phyloP scores from a whole-genome alignment of 1,140 invertebrate species.

The Myzus persicae region DNA sequence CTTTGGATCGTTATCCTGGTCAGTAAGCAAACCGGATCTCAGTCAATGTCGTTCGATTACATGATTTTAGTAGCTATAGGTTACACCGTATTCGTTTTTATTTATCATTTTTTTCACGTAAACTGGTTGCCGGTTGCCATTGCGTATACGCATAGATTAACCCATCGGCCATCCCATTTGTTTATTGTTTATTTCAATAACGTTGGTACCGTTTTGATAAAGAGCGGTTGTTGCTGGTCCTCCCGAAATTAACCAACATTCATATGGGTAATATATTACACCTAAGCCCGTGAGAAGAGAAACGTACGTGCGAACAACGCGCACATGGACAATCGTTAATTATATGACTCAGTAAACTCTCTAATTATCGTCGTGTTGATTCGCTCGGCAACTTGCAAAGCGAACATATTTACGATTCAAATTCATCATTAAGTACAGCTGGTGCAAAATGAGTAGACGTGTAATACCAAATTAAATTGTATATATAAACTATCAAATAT shows the following conservation, averaged over 20 bases:
- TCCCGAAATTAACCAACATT: not conserved
- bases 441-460: not conserved
- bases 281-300: conserved; percentile 37
- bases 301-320: conserved; percentile 35
- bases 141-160: not conserved
- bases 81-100: not conserved
- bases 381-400: not conserved
- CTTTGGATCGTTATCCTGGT: not conserved
- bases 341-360: conserved; percentile 39
- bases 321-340: conserved; percentile 31
- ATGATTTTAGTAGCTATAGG: not conserved
- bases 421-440: not conserved
- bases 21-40: conserved; percentile 27
- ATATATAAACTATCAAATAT: not conserved
- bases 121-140: not conserved
- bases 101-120: not conserved
- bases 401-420: not conserved
- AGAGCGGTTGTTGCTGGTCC: not conserved
- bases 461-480: not conserved
- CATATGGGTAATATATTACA: not conserved
- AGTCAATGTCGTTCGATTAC: conserved; percentile 34
- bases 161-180: not conserved
- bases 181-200: not conserved
- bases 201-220: not conserved
- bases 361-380: conserved; percentile 15